Evolutionary conservation across 2,113 vertebrate genomes (phyloP), one percentile per base, ranked within the genome.

Genomic region (Phalacrocorax aristotelis): DNA sequence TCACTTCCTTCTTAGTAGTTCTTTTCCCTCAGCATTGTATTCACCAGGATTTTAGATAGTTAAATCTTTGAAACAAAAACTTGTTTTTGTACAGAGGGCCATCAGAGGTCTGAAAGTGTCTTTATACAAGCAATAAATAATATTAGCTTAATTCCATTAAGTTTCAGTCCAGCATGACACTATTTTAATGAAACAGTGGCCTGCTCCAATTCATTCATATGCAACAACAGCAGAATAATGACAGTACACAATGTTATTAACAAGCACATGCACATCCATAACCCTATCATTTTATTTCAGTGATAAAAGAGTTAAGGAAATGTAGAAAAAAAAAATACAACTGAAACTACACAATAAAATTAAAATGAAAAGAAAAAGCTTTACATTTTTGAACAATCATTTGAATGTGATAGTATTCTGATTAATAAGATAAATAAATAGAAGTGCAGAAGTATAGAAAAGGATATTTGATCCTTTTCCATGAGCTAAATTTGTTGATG

Each of bases 381-480:
- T 91, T 60, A 44, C 11, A 49, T 80, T 89, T 83, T 40, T 68
- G 36, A 74, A 66, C 51, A 2, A 83, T 62, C 8, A 34, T 80
- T 91, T 91, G 34, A 76, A 85, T 72, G 5, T 51, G 34, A 75
- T n/a, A 82, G 21, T 62, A 8, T 55, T 95, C 60, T 93, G 84
- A 95, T 88, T 90, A 94, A 66, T 76, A 95, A 78, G 25, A 88
- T 72, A 95, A 96, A 71, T 94, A 91, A 29, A 48, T 75, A 54
- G 32, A 92, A 71, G 25, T n/a, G 20, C 11, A 83, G 48, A 92
- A 95, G 32, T 72, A 86, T 29, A 84, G 23, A 12, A 83, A 78
- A 55, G 46, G 2, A 66, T 65, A 66, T 82, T 83, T 1, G 8
- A 44, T 64, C 49, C 20, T 87, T 60, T 72, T 21, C 68, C 51